Conservation (phyloP, 2,888 invertebrate genomes). For the Plebejus anna region DNA sequence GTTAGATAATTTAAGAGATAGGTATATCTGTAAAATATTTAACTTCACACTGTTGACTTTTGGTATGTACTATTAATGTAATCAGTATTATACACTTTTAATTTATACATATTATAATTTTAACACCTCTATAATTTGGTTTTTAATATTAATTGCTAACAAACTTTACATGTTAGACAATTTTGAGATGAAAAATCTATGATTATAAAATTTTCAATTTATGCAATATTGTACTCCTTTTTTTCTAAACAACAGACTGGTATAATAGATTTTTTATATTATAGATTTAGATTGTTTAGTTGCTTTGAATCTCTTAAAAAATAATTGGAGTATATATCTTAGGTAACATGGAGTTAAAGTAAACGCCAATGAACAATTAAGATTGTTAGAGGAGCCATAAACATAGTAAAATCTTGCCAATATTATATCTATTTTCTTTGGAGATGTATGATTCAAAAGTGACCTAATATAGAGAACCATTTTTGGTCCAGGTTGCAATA, state of each 20-base stretch:
- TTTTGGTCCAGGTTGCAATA: neutral
- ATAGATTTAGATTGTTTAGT: constrained; percentile 22
- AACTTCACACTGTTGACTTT: constrained; percentile 8
- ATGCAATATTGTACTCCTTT: neutral
- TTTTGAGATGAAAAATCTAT: neutral
- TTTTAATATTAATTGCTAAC: neutral
- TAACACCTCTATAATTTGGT: constrained; percentile 8
- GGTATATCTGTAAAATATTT: neutral
- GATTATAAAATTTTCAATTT: neutral
- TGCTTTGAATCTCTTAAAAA: constrained; percentile 17
- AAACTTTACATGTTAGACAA: neutral
- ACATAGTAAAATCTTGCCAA: constrained; percentile 1
- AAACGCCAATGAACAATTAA: neutral
- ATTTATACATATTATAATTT: constrained; percentile 49
- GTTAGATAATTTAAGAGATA: constrained; percentile 5
- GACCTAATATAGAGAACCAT: neutral
- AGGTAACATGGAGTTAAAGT: neutral
- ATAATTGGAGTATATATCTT: neutral
- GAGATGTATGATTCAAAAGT: neutral
- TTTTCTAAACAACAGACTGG: constrained; percentile 23
- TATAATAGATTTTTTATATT: constrained; percentile 17
- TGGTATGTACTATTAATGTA: constrained; percentile 40
- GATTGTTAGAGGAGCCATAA: neutral
- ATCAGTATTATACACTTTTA: constrained; percentile 76
- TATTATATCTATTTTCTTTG: neutral